Percentiles rank a stretch among this genome's conserved stretches.
These are phyloP conservation scores for Verasper variegatus DNA, from an alignment of 2,113 vertebrate species.

Conservation along the genomic window DNA sequence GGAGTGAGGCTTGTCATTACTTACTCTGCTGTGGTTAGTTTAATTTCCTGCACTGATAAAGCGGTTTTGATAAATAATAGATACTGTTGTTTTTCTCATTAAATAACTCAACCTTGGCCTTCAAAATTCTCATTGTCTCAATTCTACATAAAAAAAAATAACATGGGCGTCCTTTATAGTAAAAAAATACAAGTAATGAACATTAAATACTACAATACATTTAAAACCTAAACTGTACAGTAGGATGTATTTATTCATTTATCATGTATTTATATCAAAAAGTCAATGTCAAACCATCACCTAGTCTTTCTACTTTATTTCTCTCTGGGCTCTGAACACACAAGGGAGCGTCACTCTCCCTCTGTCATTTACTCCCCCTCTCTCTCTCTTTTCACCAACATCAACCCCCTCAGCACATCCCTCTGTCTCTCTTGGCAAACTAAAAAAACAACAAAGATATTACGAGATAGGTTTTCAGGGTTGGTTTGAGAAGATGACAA, in stretches of 20 bases:
- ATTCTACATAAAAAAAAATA: background rate
- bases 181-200: background rate
- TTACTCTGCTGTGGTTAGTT: slow-evolving; percentile 16
- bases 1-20: background rate
- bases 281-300: background rate
- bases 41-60: slow-evolving; percentile 31
- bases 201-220: too few relatives aligned
- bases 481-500: background rate
- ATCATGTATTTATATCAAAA: background rate
- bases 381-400: slow-evolving; percentile 22
- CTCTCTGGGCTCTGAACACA: slow-evolving; percentile 33
- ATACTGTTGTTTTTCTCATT: background rate
- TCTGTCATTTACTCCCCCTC: slow-evolving; percentile 2
- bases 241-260: too few relatives aligned
- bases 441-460: too few relatives aligned
- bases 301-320: background rate
- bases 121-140: background rate
- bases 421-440: slow-evolving; percentile 16
- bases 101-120: too few relatives aligned
- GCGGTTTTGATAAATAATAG: slow-evolving; percentile 8
- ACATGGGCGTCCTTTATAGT: background rate
- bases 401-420: slow-evolving; percentile 7
- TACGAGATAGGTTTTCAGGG: slow-evolving; percentile 19
- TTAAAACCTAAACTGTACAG: too few relatives aligned
- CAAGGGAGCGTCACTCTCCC: slow-evolving; percentile 30